These are phyloP conservation scores for Callimorpha dominula DNA, from an alignment of 2,888 invertebrate species.

Conservation along the genomic window DNA sequence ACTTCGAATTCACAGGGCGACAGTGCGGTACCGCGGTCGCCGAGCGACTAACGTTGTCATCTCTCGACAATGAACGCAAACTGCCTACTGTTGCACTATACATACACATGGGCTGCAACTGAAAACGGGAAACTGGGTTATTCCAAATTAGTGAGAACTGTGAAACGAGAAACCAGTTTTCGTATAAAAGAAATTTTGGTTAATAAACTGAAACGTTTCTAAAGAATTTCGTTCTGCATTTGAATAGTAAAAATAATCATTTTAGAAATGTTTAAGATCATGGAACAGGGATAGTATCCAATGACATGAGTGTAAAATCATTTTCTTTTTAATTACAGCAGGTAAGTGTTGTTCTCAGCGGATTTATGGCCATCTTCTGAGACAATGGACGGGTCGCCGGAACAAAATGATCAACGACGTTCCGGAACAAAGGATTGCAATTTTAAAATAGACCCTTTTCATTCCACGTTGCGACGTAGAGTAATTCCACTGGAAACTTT, in stretches of 20 bases:
- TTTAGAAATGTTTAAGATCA: not conserved
- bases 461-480: conserved; percentile 44
- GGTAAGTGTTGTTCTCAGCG: conserved; percentile 35
- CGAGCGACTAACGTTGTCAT: conserved; percentile 59
- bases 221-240: not conserved
- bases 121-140: conserved; percentile 60
- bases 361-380: conserved; percentile 55
- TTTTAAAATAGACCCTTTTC: conserved; percentile 59
- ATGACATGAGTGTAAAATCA: not conserved
- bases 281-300: not conserved
- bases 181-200: not conserved
- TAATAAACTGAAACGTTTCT: not conserved
- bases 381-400: conserved; percentile 52
- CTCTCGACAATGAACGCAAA: conserved; percentile 51
- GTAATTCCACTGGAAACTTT: conserved; percentile 53
- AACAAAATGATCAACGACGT: conserved; percentile 65
- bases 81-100: conserved; percentile 54
- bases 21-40: conserved; percentile 62
- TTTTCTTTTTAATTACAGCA: conserved; percentile 32
- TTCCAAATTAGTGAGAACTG: conserved; percentile 57
- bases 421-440: conserved; percentile 62
- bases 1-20: conserved; percentile 39
- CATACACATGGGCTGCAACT: conserved; percentile 50
- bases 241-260: not conserved
- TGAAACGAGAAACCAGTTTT: conserved; percentile 23